Evolutionary conservation across 2,113 vertebrate genomes (phyloP).

Genomic region (Lichenostomus cassidix): DNA sequence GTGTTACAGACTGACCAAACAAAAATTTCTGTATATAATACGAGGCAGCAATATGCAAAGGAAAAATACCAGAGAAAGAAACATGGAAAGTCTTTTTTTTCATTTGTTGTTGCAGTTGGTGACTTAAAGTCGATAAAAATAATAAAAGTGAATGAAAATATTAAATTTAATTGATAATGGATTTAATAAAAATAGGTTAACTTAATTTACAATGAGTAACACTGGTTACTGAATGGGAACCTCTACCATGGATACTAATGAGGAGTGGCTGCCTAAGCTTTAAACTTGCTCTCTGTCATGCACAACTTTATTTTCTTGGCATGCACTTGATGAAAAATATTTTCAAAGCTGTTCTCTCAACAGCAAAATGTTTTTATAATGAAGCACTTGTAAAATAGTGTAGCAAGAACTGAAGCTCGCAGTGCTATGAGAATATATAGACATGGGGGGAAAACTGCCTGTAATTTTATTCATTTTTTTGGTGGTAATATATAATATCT

Average conservation of each 20-base stretch:
- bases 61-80: neutral
- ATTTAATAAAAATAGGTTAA: neutral
- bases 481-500: neutral
- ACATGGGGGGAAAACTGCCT: accelerated
- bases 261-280: neutral
- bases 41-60: neutral
- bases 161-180: neutral
- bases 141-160: neutral
- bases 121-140: neutral
- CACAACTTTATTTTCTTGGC: neutral
- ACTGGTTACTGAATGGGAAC: neutral
- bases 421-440: neutral
- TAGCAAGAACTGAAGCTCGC: neutral
- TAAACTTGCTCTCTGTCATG: neutral
- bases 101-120: neutral
- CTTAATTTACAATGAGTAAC: neutral
- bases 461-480: neutral
- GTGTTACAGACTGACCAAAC: neutral
- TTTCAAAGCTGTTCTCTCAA: neutral
- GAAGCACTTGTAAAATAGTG: neutral
- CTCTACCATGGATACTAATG: neutral
- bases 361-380: neutral
- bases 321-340: neutral
- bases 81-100: neutral
- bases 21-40: neutral